Conservation (phyloP, 2,797 vertebrate genomes). For the Rhabdophis nuchalis region DNA sequence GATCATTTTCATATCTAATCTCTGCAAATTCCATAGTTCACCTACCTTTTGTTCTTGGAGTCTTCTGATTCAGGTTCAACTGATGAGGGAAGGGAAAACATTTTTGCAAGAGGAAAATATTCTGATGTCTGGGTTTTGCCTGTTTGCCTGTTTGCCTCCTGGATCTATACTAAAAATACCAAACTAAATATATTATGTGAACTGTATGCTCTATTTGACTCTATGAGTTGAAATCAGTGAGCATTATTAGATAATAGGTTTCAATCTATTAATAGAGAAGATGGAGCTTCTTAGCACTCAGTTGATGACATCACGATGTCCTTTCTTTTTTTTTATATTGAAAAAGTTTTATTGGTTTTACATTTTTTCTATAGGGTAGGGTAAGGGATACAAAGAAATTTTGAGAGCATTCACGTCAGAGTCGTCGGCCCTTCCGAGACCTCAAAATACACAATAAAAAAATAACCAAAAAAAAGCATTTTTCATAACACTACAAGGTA, state of each 20-base stretch:
- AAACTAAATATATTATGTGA: neutral
- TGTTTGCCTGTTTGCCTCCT: neutral
- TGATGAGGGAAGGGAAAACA: neutral
- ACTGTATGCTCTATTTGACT: neutral
- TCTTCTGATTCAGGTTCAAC: neutral
- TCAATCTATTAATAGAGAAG: neutral
- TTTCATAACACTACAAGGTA: too few relatives aligned
- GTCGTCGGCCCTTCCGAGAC: too few relatives aligned
- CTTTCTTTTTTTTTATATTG: too few relatives aligned
- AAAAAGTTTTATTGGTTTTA: too few relatives aligned
- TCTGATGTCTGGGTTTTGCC: neutral
- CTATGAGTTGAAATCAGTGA: neutral
- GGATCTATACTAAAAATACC: neutral
- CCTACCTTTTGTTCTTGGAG: neutral
- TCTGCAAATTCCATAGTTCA: neutral
- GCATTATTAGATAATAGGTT: neutral
- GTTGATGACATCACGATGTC: neutral
- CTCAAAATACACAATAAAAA: too few relatives aligned
- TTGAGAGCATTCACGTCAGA: too few relatives aligned
- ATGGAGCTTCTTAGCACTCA: neutral
- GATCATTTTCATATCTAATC: neutral
- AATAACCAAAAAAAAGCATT: too few relatives aligned
- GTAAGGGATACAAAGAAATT: too few relatives aligned
- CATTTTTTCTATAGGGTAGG: too few relatives aligned
- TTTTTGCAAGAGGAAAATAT: neutral